Evolutionary conservation across 2,113 vertebrate genomes (phyloP), one percentile per base, ranked within the genome.

Genomic region (Mionectes macconnelli): DNA sequence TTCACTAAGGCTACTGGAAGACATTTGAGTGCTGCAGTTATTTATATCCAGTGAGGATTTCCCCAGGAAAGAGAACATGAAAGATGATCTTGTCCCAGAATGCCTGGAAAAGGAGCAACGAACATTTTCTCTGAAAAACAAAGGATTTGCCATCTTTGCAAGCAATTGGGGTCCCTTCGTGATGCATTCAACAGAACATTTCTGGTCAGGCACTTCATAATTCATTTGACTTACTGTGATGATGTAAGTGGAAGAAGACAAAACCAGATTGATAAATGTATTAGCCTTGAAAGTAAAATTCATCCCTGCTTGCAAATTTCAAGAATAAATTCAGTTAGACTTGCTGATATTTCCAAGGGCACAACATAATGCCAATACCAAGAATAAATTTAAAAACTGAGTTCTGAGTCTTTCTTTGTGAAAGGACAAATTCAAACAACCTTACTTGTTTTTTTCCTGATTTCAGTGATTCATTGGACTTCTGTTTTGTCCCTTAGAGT

Each of bases 401-500:
- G 12, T n/a, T 47, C 59, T 47, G 55, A 39, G 63, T 47, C 42
- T 90, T 30, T 79, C 12, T 15, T 45, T 66, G 9, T 30, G 39
- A 86, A 91, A 96, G 73, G 68, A 77, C 76, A 81, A 90, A 76
- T 83, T 85, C 82, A 42, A 88, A 90, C 82, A 88, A 70, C 60
- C 20, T 88, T 55, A 52, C 73, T 63, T 47, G 25, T 21, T 84
- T 94, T 94, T 93, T 80, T 50, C 55, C 68, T 64, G 42, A 84
- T 93, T 92, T 87, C 76, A 81, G 93, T 93, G 93, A 96, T 89
- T 94, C 79, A 95, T 91, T 91, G 91, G 79, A 90, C 84, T 94
- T 88, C 63, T 85, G 90, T 27, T 88, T 93, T 91, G 82, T 63
- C 72, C 82, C 91, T 88, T 47, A 28, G 82, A 91, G 83, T 94